Conservation (phyloP, 2,888 invertebrate genomes). For the Tenthredo amoena region DNA sequence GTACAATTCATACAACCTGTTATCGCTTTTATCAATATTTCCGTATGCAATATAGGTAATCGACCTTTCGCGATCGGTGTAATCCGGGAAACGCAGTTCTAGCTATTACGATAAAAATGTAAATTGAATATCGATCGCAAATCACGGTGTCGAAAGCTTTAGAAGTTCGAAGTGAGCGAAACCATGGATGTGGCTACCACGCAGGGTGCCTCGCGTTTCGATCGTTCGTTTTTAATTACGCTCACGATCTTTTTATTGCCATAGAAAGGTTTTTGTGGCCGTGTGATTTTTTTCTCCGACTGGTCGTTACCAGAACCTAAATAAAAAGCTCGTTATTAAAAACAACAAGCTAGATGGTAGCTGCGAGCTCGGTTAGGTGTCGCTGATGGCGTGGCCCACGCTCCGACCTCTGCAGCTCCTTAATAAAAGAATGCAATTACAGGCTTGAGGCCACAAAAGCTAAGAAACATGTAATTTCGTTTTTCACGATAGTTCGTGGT, state of each 20-base stretch:
- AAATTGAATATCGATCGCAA: slow-evolving; percentile 76
- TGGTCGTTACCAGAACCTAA: slow-evolving; percentile 10
- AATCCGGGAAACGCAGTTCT: slow-evolving; percentile 66
- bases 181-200: neutral
- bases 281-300: slow-evolving; percentile 1
- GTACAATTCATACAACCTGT: neutral
- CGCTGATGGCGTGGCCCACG: slow-evolving; percentile 36
- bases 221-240: slow-evolving; percentile 40
- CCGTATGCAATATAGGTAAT: neutral
- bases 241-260: slow-evolving; percentile 26
- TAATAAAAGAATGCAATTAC: slow-evolving; percentile 50
- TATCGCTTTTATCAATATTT: neutral
- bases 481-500: slow-evolving; percentile 44
- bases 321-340: slow-evolving; percentile 51
- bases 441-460: slow-evolving; percentile 23
- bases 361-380: slow-evolving; percentile 12
- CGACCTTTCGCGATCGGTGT: neutral
- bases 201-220: neutral
- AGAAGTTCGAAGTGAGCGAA: neutral
- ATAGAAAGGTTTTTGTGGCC: neutral
- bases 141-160: slow-evolving; percentile 7
- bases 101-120: slow-evolving; percentile 73
- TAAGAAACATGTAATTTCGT: slow-evolving; percentile 47
- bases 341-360: neutral
- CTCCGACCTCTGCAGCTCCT: slow-evolving; percentile 13